Base-by-base conservation (phyloP, 2,797 vertebrate species). In the Apodemus agrarius region DNA sequence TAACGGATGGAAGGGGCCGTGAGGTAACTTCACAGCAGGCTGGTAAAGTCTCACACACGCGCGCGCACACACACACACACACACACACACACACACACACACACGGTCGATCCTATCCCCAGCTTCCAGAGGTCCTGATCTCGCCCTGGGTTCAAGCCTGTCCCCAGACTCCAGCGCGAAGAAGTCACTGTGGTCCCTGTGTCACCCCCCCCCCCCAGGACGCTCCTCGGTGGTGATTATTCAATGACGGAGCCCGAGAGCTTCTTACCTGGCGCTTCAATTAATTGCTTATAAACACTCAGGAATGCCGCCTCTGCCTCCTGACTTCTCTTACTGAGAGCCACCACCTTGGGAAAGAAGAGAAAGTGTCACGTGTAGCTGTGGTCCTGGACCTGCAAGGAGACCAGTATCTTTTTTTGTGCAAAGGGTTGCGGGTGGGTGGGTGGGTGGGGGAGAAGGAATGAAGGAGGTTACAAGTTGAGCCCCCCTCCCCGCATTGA, bases 281-380 rank as follows among this genome's bases (percentile, higher is more conserved):
- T 99, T 98, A 99, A 99, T 97, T 99, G 99, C 99, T 99, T 99
- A 99, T 99, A 99, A 98, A 99, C 99, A 97, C 99, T 99, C 98
- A 99, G 99, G 99, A 99, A 99, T 46, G 99, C 99, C 59, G 99
- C 99, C 98, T 99, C 99, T n/a, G 99, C 99, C 99, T 99, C 99
- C 98, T 99, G 99, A 99, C 99, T 99, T 98, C 99, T 99, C 98
- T 99, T 99, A 98, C 99, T 99, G 98, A 99, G 99, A 97, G 99
- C 99, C 98, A 99, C 99, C 99, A 99, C 99, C 99, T 99, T 98
- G 94, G 87, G 98, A 98, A 98, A 97, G 82, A 96, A 97, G 90
- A 96, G 84, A 97, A 52, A 97, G 91, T 24, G 82, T 94, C 91
- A 90, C 0, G 1, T 0, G 9, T 89, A 78, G 96, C 84, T n/a